Conservation (phyloP, 2,113 vertebrate genomes). For the Pagrus major region DNA sequence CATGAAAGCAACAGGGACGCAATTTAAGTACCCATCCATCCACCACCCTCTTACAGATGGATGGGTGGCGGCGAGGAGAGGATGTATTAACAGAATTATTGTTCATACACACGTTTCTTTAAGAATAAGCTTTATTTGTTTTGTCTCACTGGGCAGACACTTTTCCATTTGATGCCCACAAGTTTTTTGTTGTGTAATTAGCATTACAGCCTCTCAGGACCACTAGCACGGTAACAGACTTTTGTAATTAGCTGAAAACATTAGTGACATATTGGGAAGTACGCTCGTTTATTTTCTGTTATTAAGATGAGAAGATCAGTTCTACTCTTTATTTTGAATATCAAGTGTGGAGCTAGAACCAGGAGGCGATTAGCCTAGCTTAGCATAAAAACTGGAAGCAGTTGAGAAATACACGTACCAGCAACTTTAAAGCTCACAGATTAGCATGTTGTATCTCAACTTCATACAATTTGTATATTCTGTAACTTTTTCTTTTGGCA, state of each 20-base stretch:
- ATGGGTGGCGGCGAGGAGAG: neutral
- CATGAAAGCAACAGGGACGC: constrained; percentile 76
- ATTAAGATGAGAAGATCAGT: neutral
- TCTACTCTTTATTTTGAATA: neutral
- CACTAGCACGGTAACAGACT: too few relatives aligned
- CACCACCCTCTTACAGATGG: neutral
- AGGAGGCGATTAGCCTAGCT: too few relatives aligned
- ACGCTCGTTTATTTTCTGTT: neutral
- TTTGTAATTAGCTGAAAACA: neutral
- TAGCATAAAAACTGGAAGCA: too few relatives aligned
- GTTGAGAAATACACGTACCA: too few relatives aligned
- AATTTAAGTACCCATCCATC: constrained; percentile 41
- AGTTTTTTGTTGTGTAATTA: neutral
- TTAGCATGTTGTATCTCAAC: neutral
- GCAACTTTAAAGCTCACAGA: too few relatives aligned
- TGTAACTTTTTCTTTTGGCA: neutral
- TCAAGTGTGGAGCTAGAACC: neutral
- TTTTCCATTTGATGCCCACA: neutral
- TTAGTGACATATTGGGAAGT: neutral
- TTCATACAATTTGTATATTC: too few relatives aligned
- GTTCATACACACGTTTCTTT: neutral
- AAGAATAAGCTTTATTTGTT: neutral
- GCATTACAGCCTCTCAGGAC: neutral
- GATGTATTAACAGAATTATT: neutral
- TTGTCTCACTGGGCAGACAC: neutral